Base-by-base conservation (phyloP, 1,140 invertebrate genomes). In the Tetraneura akinire region DNA sequence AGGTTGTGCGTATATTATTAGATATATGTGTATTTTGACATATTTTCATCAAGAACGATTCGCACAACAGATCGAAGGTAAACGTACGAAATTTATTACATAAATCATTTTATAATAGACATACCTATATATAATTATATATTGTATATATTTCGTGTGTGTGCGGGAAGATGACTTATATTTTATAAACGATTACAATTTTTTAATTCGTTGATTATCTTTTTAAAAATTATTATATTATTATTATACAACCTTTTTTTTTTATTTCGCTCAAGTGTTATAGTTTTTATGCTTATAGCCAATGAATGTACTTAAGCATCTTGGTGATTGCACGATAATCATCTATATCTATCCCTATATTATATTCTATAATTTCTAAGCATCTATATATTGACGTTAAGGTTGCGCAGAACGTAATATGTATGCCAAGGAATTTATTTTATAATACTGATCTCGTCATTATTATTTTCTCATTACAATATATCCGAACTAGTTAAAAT, bases 391-490 rank as follows among this genome's bases (percentile, higher is more conserved):
- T 18, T 51, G 68, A 51, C 68, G 14, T 51, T 71, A 51, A 71
- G 23, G 47, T 71, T 71, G n/a, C n/a, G n/a, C n/a, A n/a, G 8
- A 71, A 71, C 51, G 29, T 51, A 23, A 71, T 29, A 71, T 71
- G 68, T 71, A 29, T 71, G 47, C 68, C 68, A 51, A 71, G 45
- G 45, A 71, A 71, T 71, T 51, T 42, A 71, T n/a, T 32, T 51
- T 29, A 29, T n/a, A n/a, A n/a, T 71, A 4, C 32, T 51, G 51
- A 29, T 51, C 16, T 49, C 21, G 16, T 0, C n/a, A 26, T 18
- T 16, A 26, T 0, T 42, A 26, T 18, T 16, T 18, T 71, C 26
- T n/a, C 10, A 29, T 51, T 51, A 29, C 47, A 51, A 29, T 51
- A 29, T 51, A 51, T 32, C 26, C 23, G 16, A 32, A 51, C 47